phyloP scores from a whole-genome alignment of 2,113 vertebrate genomes.

The Pitta sordida region DNA sequence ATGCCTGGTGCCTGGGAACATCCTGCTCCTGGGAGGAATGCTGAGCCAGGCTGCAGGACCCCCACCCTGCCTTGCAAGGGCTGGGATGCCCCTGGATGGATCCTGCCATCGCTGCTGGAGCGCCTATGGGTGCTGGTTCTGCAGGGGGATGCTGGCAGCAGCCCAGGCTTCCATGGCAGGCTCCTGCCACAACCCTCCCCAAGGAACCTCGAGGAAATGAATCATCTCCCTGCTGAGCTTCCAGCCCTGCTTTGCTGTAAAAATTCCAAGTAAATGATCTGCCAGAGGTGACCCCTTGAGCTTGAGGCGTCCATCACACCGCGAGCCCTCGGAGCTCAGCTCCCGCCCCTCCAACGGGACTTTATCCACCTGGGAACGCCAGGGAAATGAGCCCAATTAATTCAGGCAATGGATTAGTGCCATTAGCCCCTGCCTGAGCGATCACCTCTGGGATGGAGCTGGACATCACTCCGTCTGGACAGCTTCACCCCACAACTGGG shows the following conservation, averaged over 20 bases:
- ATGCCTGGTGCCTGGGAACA: neutral
- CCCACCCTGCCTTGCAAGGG: neutral
- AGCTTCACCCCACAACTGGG: neutral
- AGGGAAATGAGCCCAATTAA: conserved; percentile 1
- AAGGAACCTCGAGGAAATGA: neutral
- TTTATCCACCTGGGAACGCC: neutral
- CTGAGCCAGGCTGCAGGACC: neutral
- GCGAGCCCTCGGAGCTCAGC: neutral
- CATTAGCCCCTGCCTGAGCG: neutral
- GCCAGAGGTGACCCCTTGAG: neutral
- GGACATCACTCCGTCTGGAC: neutral
- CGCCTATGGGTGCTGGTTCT: neutral
- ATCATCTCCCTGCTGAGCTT: neutral
- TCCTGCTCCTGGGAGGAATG: neutral
- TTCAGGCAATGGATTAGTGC: neutral
- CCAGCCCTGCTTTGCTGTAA: neutral
- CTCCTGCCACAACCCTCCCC: neutral
- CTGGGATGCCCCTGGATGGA: neutral
- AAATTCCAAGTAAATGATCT: neutral
- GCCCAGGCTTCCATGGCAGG: neutral
- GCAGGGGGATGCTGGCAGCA: neutral
- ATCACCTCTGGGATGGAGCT: neutral
- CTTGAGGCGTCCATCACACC: neutral
- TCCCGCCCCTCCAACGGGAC: neutral
- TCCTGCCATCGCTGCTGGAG: neutral